These are phyloP conservation scores for Hylaeus volcanicus DNA, from an alignment of 1,140 invertebrate species.

Conservation along the genomic window DNA sequence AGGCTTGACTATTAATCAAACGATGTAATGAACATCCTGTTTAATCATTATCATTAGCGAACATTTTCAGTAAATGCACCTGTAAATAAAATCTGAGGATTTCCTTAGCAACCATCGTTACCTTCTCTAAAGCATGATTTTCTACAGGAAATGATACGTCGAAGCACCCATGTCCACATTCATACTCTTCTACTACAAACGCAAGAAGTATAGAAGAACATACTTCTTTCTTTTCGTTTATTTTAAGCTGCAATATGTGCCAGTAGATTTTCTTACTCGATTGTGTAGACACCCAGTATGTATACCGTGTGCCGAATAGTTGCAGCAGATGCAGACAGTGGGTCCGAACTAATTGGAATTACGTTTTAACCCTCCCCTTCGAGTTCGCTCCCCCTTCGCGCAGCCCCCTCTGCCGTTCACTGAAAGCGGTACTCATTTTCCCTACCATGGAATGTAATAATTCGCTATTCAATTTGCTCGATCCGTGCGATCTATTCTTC, in stretches of 20 bases:
- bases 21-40: too few relatives aligned
- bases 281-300: slow-evolving; percentile 11
- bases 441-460: slow-evolving; percentile 43
- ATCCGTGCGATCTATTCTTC: slow-evolving; percentile 39
- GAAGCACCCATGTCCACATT: too few relatives aligned
- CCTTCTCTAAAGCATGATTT: too few relatives aligned
- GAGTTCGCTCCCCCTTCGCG: background rate
- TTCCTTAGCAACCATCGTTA: too few relatives aligned
- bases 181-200: background rate
- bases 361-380: slow-evolving; percentile 20
- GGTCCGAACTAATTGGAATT: slow-evolving; percentile 55
- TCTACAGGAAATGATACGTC: too few relatives aligned
- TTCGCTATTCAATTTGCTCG: slow-evolving; percentile 47
- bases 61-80: too few relatives aligned
- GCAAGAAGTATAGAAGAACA: background rate
- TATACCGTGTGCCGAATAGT: slow-evolving; percentile 1
- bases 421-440: slow-evolving; percentile 44
- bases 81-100: too few relatives aligned
- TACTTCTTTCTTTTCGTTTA: background rate
- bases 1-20: too few relatives aligned
- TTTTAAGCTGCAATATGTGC: background rate
- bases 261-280: background rate
- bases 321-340: slow-evolving; percentile 26
- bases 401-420: background rate
- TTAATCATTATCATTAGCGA: too few relatives aligned